Evolutionary conservation across 2,888 invertebrate genomes (phyloP).

Genomic region (Leptinotarsa rubiginosa): DNA sequence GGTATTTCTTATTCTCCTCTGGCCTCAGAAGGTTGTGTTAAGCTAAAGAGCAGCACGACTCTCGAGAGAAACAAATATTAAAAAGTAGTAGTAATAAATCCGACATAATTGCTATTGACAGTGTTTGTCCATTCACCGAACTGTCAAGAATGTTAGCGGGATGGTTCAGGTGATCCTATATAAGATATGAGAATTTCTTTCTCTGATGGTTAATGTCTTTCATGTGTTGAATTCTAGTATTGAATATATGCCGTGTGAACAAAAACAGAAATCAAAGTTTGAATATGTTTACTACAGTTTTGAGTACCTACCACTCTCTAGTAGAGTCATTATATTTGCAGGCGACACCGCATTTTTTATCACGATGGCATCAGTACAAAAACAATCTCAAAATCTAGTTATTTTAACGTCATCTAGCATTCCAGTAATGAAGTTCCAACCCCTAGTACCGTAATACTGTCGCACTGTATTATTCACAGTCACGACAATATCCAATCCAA

Average conservation of each 20-base stretch:
- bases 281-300: no score
- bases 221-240: neutral
- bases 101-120: slow-evolving; percentile 31
- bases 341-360: no score
- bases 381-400: no score
- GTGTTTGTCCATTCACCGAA: slow-evolving; percentile 23
- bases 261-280: neutral
- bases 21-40: slow-evolving; percentile 57
- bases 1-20: slow-evolving; percentile 40
- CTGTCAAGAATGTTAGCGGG: slow-evolving; percentile 13
- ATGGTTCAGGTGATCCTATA: neutral
- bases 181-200: neutral
- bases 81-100: slow-evolving; percentile 27
- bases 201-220: neutral
- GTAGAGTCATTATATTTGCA: no score
- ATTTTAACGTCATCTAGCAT: no score
- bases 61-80: slow-evolving; percentile 37
- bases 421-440: no score
- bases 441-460: no score
- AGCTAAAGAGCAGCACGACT: slow-evolving; percentile 39
- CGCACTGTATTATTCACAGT: no score
- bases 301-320: no score
- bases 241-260: neutral
- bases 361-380: no score
- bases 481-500: no score